These are phyloP conservation scores for Prolemur simus DNA, from an alignment of 2,113 vertebrate genomes.

Conservation along the genomic window DNA sequence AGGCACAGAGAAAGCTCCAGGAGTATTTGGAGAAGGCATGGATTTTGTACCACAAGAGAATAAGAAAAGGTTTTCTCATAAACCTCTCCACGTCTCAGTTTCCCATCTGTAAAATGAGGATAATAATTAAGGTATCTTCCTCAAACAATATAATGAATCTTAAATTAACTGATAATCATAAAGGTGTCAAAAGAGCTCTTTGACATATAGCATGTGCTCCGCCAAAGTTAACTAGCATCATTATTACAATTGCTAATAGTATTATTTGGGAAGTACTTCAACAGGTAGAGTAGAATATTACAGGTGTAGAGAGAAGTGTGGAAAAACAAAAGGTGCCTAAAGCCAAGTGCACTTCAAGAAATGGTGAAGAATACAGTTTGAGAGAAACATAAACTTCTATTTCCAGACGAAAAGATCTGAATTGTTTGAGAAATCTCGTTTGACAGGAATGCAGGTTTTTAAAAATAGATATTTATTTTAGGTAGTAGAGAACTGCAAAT, in stretches of 20 bases:
- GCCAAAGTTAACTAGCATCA: background rate
- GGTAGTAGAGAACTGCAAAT: background rate
- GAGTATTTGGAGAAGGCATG: background rate
- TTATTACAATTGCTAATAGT: background rate
- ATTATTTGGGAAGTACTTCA: background rate
- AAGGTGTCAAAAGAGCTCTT: background rate
- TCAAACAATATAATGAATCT: background rate
- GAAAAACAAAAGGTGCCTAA: background rate
- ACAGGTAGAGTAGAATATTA: background rate
- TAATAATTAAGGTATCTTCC: background rate
- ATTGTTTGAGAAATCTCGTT: background rate
- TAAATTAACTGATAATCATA: background rate
- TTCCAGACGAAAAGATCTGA: background rate
- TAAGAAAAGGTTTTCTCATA: background rate
- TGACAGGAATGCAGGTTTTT: background rate
- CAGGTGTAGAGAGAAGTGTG: background rate
- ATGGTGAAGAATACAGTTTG: background rate
- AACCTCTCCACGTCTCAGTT: background rate
- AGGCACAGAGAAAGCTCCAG: background rate
- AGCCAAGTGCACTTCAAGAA: background rate
- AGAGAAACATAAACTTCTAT: background rate
- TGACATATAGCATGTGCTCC: background rate
- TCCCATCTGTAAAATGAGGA: background rate
- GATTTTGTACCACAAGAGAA: background rate
- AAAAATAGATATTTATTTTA: background rate